A percentile compares a stretch with the other conserved stretches of the same genome.
Evolutionary conservation across 92 coral and sea anemone genomes (phyloP).

Genomic region (Blastomussa wellsi): DNA sequence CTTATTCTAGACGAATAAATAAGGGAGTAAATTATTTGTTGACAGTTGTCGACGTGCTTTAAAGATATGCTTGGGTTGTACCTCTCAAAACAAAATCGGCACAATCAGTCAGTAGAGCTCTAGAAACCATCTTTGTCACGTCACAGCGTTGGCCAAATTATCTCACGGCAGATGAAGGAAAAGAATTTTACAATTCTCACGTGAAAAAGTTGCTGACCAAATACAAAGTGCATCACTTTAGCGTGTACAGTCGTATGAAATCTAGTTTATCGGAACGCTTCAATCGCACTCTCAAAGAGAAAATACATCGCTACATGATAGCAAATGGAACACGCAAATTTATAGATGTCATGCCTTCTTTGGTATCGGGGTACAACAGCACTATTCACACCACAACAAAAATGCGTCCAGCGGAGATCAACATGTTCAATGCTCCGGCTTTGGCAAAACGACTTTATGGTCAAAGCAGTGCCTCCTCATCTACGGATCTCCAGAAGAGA

Average conservation of each 20-base stretch:
- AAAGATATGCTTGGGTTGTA: background rate
- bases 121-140: background rate
- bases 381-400: background rate
- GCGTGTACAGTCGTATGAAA: slow-evolving; percentile 9
- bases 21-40: background rate
- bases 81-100: background rate
- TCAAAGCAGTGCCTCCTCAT: background rate
- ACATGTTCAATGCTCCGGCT: slow-evolving; percentile 1
- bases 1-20: too few species aligned
- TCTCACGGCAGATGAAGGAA: background rate
- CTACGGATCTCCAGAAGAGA: background rate
- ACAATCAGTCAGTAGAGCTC: background rate
- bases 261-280: background rate
- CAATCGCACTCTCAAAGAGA: background rate
- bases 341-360: slow-evolving; percentile 6
- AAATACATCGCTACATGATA: slow-evolving; percentile 8
- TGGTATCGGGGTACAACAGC: slow-evolving; percentile 1
- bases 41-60: background rate
- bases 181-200: background rate
- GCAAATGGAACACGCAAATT: slow-evolving; percentile 1
- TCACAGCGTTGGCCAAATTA: background rate
- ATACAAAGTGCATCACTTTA: slow-evolving; percentile 5
- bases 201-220: background rate
- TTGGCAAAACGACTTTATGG: slow-evolving; percentile 10
- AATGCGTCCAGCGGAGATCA: slow-evolving; percentile 1